Evolutionary conservation across 1,140 invertebrate genomes (phyloP).

Genomic region (Latrodectus geometricus): DNA sequence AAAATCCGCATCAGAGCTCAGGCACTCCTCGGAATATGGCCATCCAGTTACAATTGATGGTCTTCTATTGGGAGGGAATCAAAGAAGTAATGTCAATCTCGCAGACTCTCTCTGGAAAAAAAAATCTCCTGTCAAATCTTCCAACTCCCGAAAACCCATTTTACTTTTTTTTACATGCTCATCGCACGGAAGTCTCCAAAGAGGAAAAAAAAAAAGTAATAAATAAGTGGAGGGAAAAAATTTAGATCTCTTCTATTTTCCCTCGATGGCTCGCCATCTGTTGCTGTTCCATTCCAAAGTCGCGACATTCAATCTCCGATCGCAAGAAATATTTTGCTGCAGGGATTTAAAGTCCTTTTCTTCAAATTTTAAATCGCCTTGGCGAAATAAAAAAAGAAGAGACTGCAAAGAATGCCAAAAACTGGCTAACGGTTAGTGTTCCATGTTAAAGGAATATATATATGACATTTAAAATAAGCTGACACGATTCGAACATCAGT

Average conservation of each 20-base stretch:
- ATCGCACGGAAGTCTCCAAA: background rate
- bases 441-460: background rate
- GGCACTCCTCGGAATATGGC: background rate
- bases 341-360: background rate
- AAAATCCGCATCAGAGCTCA: background rate
- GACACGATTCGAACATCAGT: too few relatives aligned
- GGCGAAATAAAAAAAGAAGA: background rate
- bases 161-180: background rate
- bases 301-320: background rate
- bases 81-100: background rate
- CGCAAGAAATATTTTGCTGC: background rate
- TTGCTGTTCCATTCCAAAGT: background rate
- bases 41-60: background rate
- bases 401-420: background rate
- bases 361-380: background rate
- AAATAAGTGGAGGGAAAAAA: too few relatives aligned
- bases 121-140: background rate
- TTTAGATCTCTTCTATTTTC: background rate
- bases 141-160: background rate
- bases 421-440: background rate
- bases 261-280: background rate
- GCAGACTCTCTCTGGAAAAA: background rate
- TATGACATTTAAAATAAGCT: too few relatives aligned
- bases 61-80: background rate
- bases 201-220: background rate